phyloP scores from a whole-genome alignment of 2,797 vertebrate species.

The Periparus ater region DNA sequence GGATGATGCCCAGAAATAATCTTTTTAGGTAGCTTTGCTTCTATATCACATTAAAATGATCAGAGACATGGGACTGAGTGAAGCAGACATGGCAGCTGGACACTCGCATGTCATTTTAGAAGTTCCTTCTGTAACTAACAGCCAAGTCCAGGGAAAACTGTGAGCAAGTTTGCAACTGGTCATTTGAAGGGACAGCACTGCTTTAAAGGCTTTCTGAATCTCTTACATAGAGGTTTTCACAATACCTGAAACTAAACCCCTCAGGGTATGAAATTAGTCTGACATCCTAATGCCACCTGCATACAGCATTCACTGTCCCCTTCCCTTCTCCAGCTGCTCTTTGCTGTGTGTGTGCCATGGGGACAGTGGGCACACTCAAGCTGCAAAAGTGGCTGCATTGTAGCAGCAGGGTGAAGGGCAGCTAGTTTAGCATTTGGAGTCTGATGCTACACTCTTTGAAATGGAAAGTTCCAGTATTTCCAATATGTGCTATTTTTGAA shows the following conservation, averaged over 20 bases:
- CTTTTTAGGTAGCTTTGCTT: neutral
- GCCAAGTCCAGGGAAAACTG: neutral
- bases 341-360: neutral
- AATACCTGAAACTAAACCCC: neutral
- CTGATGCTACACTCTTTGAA: neutral
- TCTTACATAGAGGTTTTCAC: neutral
- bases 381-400: neutral
- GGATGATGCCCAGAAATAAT: neutral
- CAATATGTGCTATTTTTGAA: slow-evolving; percentile 7
- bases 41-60: neutral
- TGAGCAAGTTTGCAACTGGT: neutral
- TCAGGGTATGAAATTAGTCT: neutral
- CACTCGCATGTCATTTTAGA: neutral
- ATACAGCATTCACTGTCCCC: neutral
- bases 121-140: neutral
- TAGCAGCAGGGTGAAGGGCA: neutral
- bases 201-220: neutral
- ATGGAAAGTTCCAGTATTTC: neutral
- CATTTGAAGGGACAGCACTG: neutral
- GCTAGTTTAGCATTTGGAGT: neutral
- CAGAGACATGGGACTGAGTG: neutral
- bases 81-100: neutral
- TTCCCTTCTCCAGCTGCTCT: neutral
- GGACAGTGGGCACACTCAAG: neutral
- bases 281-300: neutral